Evolutionary conservation across 2,113 vertebrate genomes (phyloP).

Genomic region (Gracilinanus agilis): DNA sequence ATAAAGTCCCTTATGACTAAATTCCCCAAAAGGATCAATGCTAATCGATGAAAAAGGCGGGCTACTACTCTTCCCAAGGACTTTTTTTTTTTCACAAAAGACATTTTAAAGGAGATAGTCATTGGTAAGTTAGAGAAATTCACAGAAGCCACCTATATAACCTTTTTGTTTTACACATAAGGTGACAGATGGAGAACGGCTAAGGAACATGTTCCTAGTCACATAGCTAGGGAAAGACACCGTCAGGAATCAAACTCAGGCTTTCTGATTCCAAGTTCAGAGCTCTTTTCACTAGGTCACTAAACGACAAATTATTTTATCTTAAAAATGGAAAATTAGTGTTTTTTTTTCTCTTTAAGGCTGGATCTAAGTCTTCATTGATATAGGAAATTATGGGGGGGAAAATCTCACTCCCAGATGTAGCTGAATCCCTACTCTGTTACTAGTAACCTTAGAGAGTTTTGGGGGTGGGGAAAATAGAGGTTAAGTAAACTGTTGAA

Average conservation of each 20-base stretch:
- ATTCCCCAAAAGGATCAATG: not conserved
- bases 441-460: not conserved
- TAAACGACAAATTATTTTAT: not conserved
- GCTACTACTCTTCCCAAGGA: not conserved
- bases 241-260: too few relatives aligned
- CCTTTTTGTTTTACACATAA: not conserved
- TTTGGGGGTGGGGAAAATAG: not conserved
- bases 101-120: not conserved
- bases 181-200: not conserved
- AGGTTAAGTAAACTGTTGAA: not conserved
- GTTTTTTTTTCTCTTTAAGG: not conserved
- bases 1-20: not conserved
- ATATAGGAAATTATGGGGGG: not conserved
- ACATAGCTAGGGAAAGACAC: not conserved
- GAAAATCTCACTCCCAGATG: not conserved
- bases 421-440: not conserved
- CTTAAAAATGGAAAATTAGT: not conserved
- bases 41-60: not conserved
- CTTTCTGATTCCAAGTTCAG: too few relatives aligned
- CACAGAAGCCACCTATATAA: not conserved
- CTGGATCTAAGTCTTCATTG: not conserved
- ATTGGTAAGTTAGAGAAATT: not conserved
- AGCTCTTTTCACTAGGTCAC: not conserved
- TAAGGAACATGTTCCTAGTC: not conserved
- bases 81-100: not conserved